Conservation (phyloP, 2,888 invertebrate genomes). For the Gari tellinella region DNA sequence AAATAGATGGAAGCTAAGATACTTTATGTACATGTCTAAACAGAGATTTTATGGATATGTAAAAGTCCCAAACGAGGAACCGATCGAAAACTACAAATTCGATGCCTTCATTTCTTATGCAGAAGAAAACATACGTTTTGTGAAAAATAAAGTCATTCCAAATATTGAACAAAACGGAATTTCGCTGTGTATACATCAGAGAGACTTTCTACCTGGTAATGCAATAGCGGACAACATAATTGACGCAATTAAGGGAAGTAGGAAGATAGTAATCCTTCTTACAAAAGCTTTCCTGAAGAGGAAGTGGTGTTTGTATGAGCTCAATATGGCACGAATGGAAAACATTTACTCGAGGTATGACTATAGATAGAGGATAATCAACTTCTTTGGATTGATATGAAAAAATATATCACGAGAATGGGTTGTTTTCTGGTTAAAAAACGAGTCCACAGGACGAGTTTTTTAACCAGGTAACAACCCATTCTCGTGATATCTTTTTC, state of each 20-base stretch:
- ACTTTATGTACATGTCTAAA: constrained; percentile 39
- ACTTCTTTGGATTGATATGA: too few species aligned
- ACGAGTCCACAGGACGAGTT: too few species aligned
- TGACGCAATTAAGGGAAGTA: constrained; percentile 58
- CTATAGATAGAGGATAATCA: too few species aligned
- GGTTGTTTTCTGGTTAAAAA: too few species aligned
- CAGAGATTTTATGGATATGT: constrained; percentile 19
- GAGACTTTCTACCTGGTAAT: constrained; percentile 62
- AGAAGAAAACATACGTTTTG: constrained; percentile 30
- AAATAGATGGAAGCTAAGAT: constrained; percentile 55
- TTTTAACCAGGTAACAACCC: too few species aligned
- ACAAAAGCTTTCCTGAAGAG: constrained; percentile 50
- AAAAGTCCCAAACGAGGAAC: not conserved
- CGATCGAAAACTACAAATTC: constrained; percentile 30
- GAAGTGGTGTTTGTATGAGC: constrained; percentile 66
- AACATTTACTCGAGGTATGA: constrained; percentile 44
- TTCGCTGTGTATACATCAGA: constrained; percentile 57
- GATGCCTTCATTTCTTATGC: constrained; percentile 61
- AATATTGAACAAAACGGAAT: constrained; percentile 27
- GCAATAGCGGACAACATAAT: constrained; percentile 60
- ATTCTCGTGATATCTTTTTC: too few species aligned
- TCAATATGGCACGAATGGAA: constrained; percentile 63
- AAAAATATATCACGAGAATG: too few species aligned
- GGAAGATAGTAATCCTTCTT: constrained; percentile 59
- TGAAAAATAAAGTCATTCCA: constrained; percentile 18